phyloP scores from a whole-genome alignment of 1,140 invertebrate species.

The Drosophila albomicans region DNA sequence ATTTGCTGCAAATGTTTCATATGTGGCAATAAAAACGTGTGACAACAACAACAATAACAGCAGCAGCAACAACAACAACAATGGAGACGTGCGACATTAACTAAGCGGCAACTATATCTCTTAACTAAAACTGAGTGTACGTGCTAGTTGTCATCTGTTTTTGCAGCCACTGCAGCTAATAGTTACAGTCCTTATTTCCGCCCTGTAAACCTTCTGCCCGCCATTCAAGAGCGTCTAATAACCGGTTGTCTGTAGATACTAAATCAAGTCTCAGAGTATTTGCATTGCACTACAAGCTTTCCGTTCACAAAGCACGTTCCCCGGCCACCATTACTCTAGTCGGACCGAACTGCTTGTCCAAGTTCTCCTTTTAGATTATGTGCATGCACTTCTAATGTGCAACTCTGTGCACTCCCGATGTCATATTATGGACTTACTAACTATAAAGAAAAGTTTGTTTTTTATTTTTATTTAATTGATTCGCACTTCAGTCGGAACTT shows the following conservation, averaged over 20 bases:
- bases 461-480: no score
- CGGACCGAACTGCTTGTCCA: slow-evolving; percentile 19
- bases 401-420: slow-evolving; percentile 3
- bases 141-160: slow-evolving; percentile 48
- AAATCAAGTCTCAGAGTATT: slow-evolving; percentile 68
- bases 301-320: slow-evolving; percentile 51
- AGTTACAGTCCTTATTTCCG: slow-evolving; percentile 39
- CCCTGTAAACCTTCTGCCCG: slow-evolving; percentile 42
- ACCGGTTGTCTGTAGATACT: slow-evolving; percentile 78
- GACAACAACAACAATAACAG: slow-evolving; percentile 29
- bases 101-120: slow-evolving; percentile 54
- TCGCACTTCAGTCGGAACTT: no score
- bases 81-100: slow-evolving; percentile 60
- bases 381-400: slow-evolving; percentile 16
- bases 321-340: slow-evolving; percentile 20
- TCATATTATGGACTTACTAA: neutral
- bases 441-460: no score
- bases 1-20: slow-evolving; percentile 59
- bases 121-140: slow-evolving; percentile 74
- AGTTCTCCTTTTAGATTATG: slow-evolving; percentile 37
- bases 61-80: slow-evolving; percentile 22
- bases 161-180: slow-evolving; percentile 43
- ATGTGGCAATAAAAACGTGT: slow-evolving; percentile 70
- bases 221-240: slow-evolving; percentile 59
- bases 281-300: slow-evolving; percentile 33